Percentiles rank a stretch among this genome's conserved stretches.
phyloP scores from a whole-genome alignment of 2,113 vertebrate genomes.

The Pandion haliaetus region DNA sequence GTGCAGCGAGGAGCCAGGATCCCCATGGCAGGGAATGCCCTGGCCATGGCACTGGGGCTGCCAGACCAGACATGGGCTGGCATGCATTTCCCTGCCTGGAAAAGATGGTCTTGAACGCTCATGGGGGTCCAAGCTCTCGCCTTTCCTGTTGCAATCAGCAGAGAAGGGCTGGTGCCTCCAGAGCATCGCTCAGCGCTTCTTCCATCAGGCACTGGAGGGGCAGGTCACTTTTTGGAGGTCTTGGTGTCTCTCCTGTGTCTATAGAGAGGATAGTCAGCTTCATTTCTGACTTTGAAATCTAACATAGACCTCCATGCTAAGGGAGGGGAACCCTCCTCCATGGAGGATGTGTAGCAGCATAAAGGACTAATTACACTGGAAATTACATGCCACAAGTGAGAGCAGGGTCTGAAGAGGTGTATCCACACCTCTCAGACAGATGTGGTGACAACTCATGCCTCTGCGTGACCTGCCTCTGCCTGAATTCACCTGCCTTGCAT shows the following conservation, averaged over 20 bases:
- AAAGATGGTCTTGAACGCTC: neutral
- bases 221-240: neutral
- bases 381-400: neutral
- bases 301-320: neutral
- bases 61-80: neutral
- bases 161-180: neutral
- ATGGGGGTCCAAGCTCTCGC: no score
- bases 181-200: neutral
- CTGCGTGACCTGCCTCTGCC: neutral
- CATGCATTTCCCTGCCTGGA: neutral
- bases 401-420: neutral
- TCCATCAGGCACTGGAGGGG: neutral
- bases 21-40: accelerated
- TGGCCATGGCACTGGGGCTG: accelerated
- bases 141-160: neutral
- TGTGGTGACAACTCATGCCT: accelerated
- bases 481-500: neutral
- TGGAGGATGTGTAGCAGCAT: neutral
- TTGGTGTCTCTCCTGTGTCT: neutral
- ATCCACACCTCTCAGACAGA: neutral
- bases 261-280: neutral
- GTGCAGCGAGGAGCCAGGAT: accelerated
- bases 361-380: neutral
- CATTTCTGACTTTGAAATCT: neutral
- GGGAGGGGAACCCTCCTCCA: neutral